Evolutionary conservation across 2,888 invertebrate genomes (phyloP).

Genomic region (Pseudococcus longispinus): DNA sequence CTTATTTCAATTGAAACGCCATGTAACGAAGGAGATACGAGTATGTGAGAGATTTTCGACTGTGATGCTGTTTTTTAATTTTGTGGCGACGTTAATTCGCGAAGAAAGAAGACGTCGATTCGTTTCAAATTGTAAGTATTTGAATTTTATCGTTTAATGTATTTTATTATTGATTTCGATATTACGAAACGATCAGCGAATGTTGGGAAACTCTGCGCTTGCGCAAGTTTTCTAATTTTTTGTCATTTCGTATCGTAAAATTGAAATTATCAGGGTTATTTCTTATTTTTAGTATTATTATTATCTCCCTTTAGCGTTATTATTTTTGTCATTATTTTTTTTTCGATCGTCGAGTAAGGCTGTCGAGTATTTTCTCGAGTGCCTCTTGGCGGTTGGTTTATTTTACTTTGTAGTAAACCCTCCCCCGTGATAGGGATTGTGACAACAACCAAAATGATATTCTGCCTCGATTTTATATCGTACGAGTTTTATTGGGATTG

Average conservation of each 20-base stretch:
- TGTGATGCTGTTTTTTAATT: not conserved
- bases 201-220: not conserved
- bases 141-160: not conserved
- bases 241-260: not conserved
- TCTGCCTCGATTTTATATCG: conserved; percentile 7
- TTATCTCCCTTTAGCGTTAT: not conserved
- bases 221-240: conserved; percentile 35
- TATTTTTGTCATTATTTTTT: not conserved
- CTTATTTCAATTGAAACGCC: not conserved
- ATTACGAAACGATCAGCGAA: not conserved
- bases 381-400: not conserved
- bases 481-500: not conserved
- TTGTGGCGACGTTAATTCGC: not conserved
- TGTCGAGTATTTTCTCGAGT: not conserved
- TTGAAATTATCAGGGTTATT: not conserved
- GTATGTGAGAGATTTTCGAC: not conserved
- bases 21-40: not conserved
- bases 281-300: not conserved
- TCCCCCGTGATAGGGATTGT: not conserved
- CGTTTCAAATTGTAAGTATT: conserved; percentile 4
- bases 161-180: not conserved
- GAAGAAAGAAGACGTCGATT: not conserved
- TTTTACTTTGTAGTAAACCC: not conserved
- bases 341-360: conserved; percentile 21
- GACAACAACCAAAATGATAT: conserved; percentile 17